Conservation (phyloP, 2,797 vertebrate species). For the Pteropus rufus region DNA sequence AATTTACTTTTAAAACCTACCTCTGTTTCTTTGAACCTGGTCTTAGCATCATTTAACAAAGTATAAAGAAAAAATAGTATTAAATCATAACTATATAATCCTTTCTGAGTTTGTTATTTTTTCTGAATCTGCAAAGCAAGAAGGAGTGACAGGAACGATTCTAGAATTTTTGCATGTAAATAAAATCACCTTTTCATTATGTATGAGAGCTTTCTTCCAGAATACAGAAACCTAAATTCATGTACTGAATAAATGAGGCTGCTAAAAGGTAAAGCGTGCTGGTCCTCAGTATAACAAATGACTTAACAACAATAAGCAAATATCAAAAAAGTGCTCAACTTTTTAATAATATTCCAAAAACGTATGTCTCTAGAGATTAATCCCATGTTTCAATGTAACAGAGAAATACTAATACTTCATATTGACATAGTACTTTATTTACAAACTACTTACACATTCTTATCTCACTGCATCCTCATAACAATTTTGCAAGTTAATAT, state of each 20-base stretch:
- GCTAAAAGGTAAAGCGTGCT: not conserved
- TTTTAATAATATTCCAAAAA: slow-evolving; percentile 30
- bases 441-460: not conserved
- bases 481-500: not conserved
- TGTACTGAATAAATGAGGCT: slow-evolving; percentile 32
- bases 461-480: not conserved
- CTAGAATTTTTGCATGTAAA: slow-evolving; percentile 43
- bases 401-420: not conserved
- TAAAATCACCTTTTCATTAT: slow-evolving; percentile 51
- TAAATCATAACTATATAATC: not conserved
- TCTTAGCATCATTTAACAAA: slow-evolving; percentile 6
- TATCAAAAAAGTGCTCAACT: not conserved
- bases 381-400: not conserved
- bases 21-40: not conserved
- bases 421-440: not conserved
- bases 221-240: slow-evolving; percentile 32
- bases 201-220: slow-evolving; percentile 35
- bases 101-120: not conserved
- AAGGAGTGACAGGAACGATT: slow-evolving; percentile 4
- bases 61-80: slow-evolving; percentile 8
- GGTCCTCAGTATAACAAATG: not conserved
- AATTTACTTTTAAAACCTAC: slow-evolving; percentile 12
- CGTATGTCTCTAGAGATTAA: not conserved
- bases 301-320: not conserved
- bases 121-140: slow-evolving; percentile 25